phyloP scores from a whole-genome alignment of 2,797 vertebrate species.

The Amniataba percoides region DNA sequence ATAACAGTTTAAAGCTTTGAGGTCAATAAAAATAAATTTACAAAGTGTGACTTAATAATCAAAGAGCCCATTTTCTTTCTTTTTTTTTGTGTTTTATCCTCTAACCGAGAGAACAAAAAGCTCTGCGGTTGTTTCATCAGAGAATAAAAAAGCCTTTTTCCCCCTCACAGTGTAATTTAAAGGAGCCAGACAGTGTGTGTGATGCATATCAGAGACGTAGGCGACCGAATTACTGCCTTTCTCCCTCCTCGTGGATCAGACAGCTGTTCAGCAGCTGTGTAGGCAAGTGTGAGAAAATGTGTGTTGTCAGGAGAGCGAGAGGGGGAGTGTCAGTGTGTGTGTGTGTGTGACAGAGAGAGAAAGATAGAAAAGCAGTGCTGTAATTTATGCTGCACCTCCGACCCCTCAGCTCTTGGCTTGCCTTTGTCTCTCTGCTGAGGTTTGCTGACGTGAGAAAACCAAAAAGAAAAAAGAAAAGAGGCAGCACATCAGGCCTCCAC shows the following conservation, averaged over 20 bases:
- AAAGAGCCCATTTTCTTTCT: not conserved
- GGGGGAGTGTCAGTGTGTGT: slow-evolving; percentile 42
- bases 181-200: slow-evolving; percentile 50
- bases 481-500: slow-evolving; percentile 44
- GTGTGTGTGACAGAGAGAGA: slow-evolving; percentile 52
- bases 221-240: slow-evolving; percentile 58
- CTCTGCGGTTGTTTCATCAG: slow-evolving; percentile 57
- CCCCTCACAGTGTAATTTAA: slow-evolving; percentile 32
- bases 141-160: slow-evolving; percentile 33
- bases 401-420: slow-evolving; percentile 66
- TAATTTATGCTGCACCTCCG: slow-evolving; percentile 76
- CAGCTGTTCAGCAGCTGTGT: slow-evolving; percentile 82
- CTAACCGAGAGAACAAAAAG: slow-evolving; percentile 44
- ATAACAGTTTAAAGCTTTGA: slow-evolving; percentile 1
- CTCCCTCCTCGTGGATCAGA: slow-evolving; percentile 61
- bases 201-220: slow-evolving; percentile 69
- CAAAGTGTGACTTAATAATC: not conserved
- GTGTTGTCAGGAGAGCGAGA: slow-evolving; percentile 55
- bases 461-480: slow-evolving; percentile 32
- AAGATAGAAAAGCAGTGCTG: slow-evolving; percentile 59
- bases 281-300: slow-evolving; percentile 71
- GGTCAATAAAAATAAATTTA: not conserved
- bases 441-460: slow-evolving; percentile 70
- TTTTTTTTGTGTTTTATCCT: slow-evolving; percentile 40
- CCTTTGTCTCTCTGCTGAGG: slow-evolving; percentile 70